Conservation (phyloP, 2,113 vertebrate genomes). For the Antechinus stuartii region DNA sequence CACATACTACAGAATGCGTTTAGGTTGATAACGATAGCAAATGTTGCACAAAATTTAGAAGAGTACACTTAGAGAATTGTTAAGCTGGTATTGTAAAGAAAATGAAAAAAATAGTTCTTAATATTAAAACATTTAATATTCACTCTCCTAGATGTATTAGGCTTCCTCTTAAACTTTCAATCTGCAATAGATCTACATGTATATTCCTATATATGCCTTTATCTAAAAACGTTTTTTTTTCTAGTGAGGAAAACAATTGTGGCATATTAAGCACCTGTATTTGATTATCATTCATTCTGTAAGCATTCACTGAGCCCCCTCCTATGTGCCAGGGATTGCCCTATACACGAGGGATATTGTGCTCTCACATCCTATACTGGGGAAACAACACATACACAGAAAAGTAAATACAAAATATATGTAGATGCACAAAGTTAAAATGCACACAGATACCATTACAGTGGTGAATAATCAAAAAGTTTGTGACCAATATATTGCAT, state of each 20-base stretch:
- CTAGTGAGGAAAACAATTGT: neutral
- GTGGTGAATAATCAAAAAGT: neutral
- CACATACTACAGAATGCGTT: rapidly evolving
- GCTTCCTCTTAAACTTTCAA: neutral
- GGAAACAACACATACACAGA: neutral
- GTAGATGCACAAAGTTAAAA: neutral
- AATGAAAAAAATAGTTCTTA: neutral
- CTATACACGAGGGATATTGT: neutral
- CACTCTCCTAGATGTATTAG: neutral
- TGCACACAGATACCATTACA: neutral
- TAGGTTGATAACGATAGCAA: neutral
- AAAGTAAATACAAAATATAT: neutral
- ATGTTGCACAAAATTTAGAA: neutral
- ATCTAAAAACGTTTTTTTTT: neutral
- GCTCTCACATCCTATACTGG: neutral
- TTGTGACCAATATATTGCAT: neutral
- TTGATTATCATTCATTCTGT: neutral
- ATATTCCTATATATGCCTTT: neutral
- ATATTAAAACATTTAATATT: neutral
- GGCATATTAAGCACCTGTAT: neutral
- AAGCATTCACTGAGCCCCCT: neutral
- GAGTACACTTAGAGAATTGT: neutral
- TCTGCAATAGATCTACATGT: neutral
- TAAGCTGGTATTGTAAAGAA: neutral
- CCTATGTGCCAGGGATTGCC: neutral